These are phyloP conservation scores for Hylaeus volcanicus DNA, from an alignment of 1,140 invertebrate species.

Conservation along the genomic window DNA sequence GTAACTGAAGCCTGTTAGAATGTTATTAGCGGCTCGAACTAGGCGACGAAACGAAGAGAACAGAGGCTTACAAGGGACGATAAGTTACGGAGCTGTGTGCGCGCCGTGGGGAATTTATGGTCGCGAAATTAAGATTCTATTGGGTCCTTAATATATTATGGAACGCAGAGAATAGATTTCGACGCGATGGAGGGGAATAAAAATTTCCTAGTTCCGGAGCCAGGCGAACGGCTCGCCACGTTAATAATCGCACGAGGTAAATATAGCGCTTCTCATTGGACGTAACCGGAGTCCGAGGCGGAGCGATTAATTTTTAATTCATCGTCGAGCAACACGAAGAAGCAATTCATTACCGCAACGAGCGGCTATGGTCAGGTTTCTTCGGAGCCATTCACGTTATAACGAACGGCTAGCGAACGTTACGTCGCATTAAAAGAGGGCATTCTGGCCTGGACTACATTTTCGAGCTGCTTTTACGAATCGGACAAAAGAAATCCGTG, in stretches of 20 bases:
- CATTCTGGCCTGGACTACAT: not conserved
- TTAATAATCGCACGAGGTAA: conserved; percentile 19
- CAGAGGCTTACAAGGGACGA: not conserved
- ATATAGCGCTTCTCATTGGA: not conserved
- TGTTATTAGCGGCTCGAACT: conserved; percentile 20
- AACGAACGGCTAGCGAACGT: not conserved
- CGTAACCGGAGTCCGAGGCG: conserved; percentile 3
- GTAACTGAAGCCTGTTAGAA: conserved; percentile 11
- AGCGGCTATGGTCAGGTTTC: not conserved
- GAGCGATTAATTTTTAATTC: conserved; percentile 33
- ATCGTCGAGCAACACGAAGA: not conserved
- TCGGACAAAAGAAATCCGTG: too few relatives aligned
- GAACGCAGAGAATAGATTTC: conserved; percentile 7
- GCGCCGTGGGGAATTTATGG: conserved; percentile 14
- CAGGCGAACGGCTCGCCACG: not conserved
- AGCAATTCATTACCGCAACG: conserved; percentile 6
- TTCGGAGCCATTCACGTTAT: not conserved
- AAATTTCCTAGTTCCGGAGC: not conserved
- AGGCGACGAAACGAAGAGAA: not conserved
- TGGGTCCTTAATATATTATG: conserved; percentile 7
- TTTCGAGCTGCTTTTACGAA: not conserved
- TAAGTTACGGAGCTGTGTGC: not conserved
- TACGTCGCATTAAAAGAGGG: not conserved
- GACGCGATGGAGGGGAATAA: not conserved
- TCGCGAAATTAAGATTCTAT: conserved; percentile 40